Conservation (phyloP, 2,113 vertebrate species). For the Parotia lawesii region DNA sequence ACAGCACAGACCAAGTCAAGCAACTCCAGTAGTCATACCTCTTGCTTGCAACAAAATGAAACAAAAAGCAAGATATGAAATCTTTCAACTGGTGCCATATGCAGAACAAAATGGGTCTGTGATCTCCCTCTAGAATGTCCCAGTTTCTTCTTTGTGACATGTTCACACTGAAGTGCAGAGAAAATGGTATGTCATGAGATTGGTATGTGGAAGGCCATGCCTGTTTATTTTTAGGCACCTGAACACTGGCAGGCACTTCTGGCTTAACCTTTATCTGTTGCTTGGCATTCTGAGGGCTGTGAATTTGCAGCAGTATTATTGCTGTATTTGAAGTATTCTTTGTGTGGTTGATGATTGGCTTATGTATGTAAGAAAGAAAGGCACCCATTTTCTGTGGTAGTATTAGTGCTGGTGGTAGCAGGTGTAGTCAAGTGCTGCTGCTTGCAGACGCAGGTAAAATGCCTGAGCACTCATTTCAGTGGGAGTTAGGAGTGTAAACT, state of each 20-base stretch:
- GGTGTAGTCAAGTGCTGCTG: background rate
- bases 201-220: conserved; percentile 29
- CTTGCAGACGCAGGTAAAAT: background rate
- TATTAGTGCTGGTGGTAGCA: background rate
- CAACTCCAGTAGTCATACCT: background rate
- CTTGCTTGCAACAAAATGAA: background rate
- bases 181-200: conserved; percentile 17
- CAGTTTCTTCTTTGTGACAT: background rate
- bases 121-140: background rate
- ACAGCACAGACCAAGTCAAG: background rate
- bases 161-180: conserved; percentile 17
- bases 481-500: background rate
- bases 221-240: conserved; percentile 61
- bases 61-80: background rate
- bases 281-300: conserved; percentile 26
- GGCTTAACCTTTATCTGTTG: conserved; percentile 63
- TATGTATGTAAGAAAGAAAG: background rate
- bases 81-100: background rate
- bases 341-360: background rate
- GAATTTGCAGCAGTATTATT: background rate
- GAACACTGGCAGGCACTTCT: conserved; percentile 43
- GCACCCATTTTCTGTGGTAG: background rate
- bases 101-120: background rate
- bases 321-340: conserved; percentile 23
- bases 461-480: background rate